phyloP scores from a whole-genome alignment of 2,888 invertebrate species.

The Tenthredo mesomela region DNA sequence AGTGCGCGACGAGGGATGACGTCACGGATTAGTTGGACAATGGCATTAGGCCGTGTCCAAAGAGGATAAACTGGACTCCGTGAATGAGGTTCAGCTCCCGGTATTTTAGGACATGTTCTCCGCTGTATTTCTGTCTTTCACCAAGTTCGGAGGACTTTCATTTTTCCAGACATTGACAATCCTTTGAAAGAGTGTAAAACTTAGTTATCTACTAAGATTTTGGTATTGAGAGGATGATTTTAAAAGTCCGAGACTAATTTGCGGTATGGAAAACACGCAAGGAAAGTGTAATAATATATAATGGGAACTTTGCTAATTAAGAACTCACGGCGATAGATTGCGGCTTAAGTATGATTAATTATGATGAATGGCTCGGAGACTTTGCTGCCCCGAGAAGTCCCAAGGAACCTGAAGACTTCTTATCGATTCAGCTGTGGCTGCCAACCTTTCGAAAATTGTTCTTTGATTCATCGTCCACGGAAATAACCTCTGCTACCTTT shows the following conservation, averaged over 20 bases:
- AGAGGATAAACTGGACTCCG: conserved; percentile 39
- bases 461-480: conserved; percentile 36
- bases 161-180: background rate
- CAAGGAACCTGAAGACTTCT: conserved; percentile 32
- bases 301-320: conserved; percentile 54
- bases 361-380: conserved; percentile 49
- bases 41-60: conserved; percentile 47
- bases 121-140: background rate
- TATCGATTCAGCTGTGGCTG: conserved; percentile 46
- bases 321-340: conserved; percentile 55
- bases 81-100: conserved; percentile 30
- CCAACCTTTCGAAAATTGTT: conserved; percentile 44
- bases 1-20: conserved; percentile 50
- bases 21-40: conserved; percentile 49
- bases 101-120: background rate
- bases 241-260: background rate
- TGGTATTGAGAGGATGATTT: background rate
- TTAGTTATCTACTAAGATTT: background rate
- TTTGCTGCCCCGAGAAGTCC: conserved; percentile 12
- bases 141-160: background rate
- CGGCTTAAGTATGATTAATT: conserved; percentile 55
- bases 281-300: conserved; percentile 49
- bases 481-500: conserved; percentile 32
- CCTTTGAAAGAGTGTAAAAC: background rate
- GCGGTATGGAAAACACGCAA: conserved; percentile 3